Percentiles rank a stretch among this genome's conserved stretches.
Evolutionary conservation across 1,140 invertebrate genomes (phyloP).

Genomic region (Drosophila orosa): DNA sequence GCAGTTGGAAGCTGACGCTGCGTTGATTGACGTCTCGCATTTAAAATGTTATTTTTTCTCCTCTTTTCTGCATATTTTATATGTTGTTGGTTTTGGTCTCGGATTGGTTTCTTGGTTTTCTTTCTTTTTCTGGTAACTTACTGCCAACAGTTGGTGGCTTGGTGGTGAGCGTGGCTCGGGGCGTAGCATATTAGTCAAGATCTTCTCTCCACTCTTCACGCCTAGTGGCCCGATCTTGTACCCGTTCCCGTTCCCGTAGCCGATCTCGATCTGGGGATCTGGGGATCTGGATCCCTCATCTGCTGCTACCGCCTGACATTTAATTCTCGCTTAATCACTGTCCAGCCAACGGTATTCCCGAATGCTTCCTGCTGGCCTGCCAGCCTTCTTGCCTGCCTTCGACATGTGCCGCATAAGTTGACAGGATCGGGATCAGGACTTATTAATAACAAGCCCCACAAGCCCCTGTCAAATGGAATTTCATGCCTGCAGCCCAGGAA

Average conservation of each 20-base stretch:
- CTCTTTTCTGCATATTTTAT: conserved; percentile 43
- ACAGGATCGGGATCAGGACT: conserved; percentile 65
- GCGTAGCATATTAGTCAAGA: conserved; percentile 69
- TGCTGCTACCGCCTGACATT: conserved; percentile 67
- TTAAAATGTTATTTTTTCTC: conserved; percentile 32
- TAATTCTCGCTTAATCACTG: conserved; percentile 84
- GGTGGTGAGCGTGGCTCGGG: conserved; percentile 47
- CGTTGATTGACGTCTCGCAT: conserved; percentile 73
- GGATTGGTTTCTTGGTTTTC: not conserved
- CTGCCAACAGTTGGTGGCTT: conserved; percentile 57
- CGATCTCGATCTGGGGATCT: not conserved
- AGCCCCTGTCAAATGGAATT: conserved; percentile 79
- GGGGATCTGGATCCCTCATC: conserved; percentile 45
- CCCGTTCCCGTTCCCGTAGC: not conserved
- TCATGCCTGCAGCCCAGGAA: conserved; percentile 49
- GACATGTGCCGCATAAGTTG: conserved; percentile 64
- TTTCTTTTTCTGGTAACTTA: conserved; percentile 3
- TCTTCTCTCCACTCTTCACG: conserved; percentile 67
- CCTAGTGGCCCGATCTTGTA: conserved; percentile 34
- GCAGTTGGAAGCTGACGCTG: conserved; percentile 75
- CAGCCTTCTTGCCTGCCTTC: not conserved
- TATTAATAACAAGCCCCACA: conserved; percentile 66
- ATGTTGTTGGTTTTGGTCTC: conserved; percentile 12
- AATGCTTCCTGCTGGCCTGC: conserved; percentile 40
- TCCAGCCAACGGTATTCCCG: conserved; percentile 70